These are phyloP conservation scores for Parapristionchus giblindavisi DNA, from an alignment of 2,888 invertebrate genomes.

Conservation along the genomic window DNA sequence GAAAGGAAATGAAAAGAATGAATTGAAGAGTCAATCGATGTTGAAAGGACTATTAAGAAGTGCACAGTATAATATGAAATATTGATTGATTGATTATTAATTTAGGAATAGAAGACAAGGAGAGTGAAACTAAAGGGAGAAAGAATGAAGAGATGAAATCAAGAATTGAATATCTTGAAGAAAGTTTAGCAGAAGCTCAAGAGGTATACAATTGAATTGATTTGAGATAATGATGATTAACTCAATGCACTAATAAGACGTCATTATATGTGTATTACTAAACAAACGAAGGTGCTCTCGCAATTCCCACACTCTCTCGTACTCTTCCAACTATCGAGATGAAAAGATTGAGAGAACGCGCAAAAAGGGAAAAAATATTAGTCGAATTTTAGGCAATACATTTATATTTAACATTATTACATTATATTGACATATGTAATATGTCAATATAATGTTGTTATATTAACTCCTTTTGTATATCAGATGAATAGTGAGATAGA, in stretches of 20 bases:
- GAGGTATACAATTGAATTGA: background rate
- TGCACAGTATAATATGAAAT: background rate
- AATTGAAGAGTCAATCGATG: background rate
- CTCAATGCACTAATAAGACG: no score
- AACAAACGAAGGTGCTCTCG: no score
- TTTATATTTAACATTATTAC: no score
- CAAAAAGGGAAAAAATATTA: no score
- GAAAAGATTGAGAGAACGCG: no score
- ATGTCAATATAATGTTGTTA: no score
- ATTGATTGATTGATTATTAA: background rate
- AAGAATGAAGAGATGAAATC: background rate
- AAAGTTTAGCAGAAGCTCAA: slow-evolving; percentile 22
- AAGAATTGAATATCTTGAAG: slow-evolving; percentile 1
- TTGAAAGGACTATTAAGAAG: background rate
- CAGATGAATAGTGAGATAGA: slow-evolving; percentile 20
- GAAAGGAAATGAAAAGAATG: background rate
- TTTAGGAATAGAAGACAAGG: slow-evolving; percentile 3
- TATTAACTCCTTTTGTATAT: background rate
- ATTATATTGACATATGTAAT: no score
- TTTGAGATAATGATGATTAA: no score
- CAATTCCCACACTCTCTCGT: no score
- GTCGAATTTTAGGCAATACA: no score
- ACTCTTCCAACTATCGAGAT: no score
- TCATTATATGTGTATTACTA: no score
- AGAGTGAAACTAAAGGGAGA: background rate